Percentiles rank a stretch among this genome's conserved stretches.
Evolutionary conservation across 2,888 invertebrate species (phyloP).

Genomic region (Elmis aenea): DNA sequence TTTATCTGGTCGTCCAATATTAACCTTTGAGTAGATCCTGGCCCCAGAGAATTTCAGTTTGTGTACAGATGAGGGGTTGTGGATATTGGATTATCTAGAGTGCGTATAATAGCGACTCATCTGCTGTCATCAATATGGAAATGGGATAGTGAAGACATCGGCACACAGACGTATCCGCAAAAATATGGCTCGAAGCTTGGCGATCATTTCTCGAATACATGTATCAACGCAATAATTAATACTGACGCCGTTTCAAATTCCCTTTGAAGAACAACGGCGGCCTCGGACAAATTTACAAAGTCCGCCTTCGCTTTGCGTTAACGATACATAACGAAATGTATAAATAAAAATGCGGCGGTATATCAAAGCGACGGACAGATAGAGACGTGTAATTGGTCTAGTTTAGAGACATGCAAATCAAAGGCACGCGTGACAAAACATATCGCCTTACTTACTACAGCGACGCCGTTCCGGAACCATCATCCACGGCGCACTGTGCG

Average conservation of each 20-base stretch:
- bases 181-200: too few species aligned
- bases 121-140: not conserved
- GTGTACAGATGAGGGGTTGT: too few species aligned
- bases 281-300: constrained; percentile 21
- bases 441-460: constrained; percentile 44
- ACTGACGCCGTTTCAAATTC: constrained; percentile 14
- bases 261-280: constrained; percentile 30
- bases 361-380: constrained; percentile 39
- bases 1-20: too few species aligned
- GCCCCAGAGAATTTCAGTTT: too few species aligned
- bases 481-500: constrained; percentile 11
- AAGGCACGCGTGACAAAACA: constrained; percentile 45
- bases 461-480: constrained; percentile 10
- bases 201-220: too few species aligned
- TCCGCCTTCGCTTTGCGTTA: constrained; percentile 35
- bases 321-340: constrained; percentile 41
- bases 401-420: constrained; percentile 45
- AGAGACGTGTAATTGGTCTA: constrained; percentile 44
- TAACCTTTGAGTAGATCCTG: too few species aligned
- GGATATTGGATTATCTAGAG: not conserved
- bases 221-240: constrained; percentile 19
- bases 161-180: not conserved
- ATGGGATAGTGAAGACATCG: not conserved
- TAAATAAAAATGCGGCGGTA: constrained; percentile 38
- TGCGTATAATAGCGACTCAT: not conserved